A percentile compares a stretch with the other conserved stretches of the same genome.
These are phyloP conservation scores for Parelbella ahira DNA, from an alignment of 2,888 invertebrate species.

Conservation along the genomic window DNA sequence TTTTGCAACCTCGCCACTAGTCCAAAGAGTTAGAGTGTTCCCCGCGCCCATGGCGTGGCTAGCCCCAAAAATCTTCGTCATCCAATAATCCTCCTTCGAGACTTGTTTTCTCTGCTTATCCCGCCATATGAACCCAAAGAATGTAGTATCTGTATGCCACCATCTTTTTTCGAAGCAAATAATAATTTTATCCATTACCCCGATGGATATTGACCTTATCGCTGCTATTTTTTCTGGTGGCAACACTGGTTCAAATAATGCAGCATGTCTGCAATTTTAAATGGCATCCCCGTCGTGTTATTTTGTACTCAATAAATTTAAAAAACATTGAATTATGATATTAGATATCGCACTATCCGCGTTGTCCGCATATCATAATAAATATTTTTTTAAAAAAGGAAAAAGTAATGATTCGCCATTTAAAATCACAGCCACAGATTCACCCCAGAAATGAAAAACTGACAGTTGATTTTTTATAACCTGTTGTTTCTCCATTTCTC, in stretches of 20 bases:
- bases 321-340: no score
- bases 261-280: constrained; percentile 48
- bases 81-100: constrained; percentile 40
- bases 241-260: constrained; percentile 80
- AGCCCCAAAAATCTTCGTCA: constrained; percentile 36
- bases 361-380: no score
- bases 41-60: constrained; percentile 38
- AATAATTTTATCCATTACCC: constrained; percentile 85
- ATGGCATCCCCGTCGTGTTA: no score
- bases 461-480: no score
- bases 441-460: no score
- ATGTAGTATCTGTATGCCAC: constrained; percentile 74
- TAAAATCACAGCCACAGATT: no score
- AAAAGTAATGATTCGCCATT: no score
- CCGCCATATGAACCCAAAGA: constrained; percentile 44
- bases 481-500: no score
- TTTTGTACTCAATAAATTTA: no score
- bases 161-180: constrained; percentile 82
- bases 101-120: constrained; percentile 35
- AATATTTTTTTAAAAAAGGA: no score
- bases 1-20: constrained; percentile 42
- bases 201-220: constrained; percentile 82
- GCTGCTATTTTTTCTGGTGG: constrained; percentile 75
- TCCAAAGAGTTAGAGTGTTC: constrained; percentile 45
- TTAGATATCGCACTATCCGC: no score